phyloP scores from a whole-genome alignment of 2,797 vertebrate species.

The Lateolabrax maculatus region DNA sequence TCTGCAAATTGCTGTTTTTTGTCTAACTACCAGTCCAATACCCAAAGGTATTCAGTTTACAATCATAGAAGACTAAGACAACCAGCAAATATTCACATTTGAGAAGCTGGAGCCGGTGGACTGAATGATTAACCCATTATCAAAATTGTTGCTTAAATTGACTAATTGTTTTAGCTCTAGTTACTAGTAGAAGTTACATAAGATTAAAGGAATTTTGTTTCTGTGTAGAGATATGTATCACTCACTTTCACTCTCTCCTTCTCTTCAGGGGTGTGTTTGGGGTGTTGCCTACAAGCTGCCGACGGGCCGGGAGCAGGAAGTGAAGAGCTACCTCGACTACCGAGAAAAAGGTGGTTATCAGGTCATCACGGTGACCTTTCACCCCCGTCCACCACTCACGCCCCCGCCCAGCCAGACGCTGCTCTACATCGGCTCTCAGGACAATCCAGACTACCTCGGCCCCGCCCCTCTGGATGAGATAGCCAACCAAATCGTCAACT shows the following conservation, averaged over 20 bases:
- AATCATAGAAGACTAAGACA: not conserved
- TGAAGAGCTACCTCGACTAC: slow-evolving; percentile 95
- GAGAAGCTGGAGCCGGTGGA: no score
- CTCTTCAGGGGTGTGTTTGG: slow-evolving; percentile 93
- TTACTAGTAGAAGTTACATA: not conserved
- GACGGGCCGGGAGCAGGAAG: slow-evolving; percentile 92
- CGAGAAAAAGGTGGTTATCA: slow-evolving; percentile 97
- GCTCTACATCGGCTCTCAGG: slow-evolving; percentile 94
- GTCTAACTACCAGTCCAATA: not conserved
- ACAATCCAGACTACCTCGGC: slow-evolving; percentile 97
- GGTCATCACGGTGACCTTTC: slow-evolving; percentile 90
- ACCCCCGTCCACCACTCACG: slow-evolving; percentile 80
- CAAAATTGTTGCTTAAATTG: not conserved
- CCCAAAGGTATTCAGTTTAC: slow-evolving; percentile 1
- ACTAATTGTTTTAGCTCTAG: not conserved
- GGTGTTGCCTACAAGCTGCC: slow-evolving; percentile 96
- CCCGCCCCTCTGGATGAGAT: slow-evolving; percentile 96
- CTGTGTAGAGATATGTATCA: not conserved
- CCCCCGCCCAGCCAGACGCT: slow-evolving; percentile 84
- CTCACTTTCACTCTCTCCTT: no score
- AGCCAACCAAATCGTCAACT: slow-evolving; percentile 92
- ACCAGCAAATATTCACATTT: not conserved
- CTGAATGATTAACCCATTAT: not conserved
- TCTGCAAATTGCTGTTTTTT: not conserved
- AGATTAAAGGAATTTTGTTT: not conserved